Base-by-base conservation (phyloP, 2,888 invertebrate genomes). In the Keiferia lycopersicella region DNA sequence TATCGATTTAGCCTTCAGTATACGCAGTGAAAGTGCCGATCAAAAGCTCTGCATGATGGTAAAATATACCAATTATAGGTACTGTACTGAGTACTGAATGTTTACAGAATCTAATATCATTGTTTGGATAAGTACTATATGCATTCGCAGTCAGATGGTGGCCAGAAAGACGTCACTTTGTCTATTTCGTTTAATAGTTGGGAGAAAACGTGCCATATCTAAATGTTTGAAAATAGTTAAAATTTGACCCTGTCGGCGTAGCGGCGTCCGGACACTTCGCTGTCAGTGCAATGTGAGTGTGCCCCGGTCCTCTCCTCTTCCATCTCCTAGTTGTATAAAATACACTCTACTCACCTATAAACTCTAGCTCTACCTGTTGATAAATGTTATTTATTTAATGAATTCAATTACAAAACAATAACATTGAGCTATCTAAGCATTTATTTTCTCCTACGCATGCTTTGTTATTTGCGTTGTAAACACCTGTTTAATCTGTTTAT, bases 221-320 rank as follows among this genome's bases (percentile, higher is more conserved):
- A n/a, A n/a, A 41, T 41, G 41, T 45, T 53, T 53, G 26, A 53
- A 12, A 53, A 53, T 14, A 14, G 22, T 51, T 20, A 11, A 26
- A 4, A 22, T 53, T 53, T 53, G 51, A 53, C 51, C 51, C 51
- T 53, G 51, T 53, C 22, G 51, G 22, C 51, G 51, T 53, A 1
- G 51, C 51, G 51, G 51, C 51, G 26, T 53, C 14, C 22, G 51
- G 51, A 53, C 11, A 53, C 51, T 53, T 22, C 20, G 10, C 6
- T 14, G 2, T 22, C 22, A 14, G 50, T 50, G 20, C 20, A 50
- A 10, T 22, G 14, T 22, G 2, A 4, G 2, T 8, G 8, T 34
- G 1, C 34, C 34, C 34, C 6, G 34, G 34, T 34, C 22, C 51
- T 22, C 20, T 22, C 14, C 26, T 22, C 26, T 53, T 14, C 20